Percentiles rank a stretch among this genome's conserved stretches.
Evolutionary conservation across 2,797 vertebrate species (phyloP).

Genomic region (Acropternis orthonyx): DNA sequence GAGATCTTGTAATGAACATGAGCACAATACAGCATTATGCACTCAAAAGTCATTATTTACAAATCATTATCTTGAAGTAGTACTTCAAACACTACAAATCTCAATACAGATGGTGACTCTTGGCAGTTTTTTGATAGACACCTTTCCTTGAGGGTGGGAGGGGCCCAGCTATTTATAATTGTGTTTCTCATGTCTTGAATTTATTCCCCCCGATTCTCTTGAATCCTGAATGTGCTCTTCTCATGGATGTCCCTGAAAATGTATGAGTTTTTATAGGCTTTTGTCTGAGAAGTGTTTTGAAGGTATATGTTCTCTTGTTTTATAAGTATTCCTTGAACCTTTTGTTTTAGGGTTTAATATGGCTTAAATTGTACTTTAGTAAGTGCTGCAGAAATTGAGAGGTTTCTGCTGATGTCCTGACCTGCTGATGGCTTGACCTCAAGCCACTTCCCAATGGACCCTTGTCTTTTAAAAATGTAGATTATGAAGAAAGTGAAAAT

Average conservation of each 20-base stretch:
- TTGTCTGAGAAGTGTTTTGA: not conserved
- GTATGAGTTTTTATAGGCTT: not conserved
- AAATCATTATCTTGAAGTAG: not conserved
- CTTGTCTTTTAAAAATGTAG: not conserved
- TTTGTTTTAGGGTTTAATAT: not conserved
- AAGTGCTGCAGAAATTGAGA: not conserved
- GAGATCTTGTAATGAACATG: not conserved
- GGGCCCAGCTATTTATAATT: not conserved
- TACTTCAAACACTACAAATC: not conserved
- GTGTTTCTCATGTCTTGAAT: not conserved
- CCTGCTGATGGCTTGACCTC: accelerated
- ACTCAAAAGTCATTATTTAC: not conserved
- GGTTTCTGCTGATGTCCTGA: not conserved
- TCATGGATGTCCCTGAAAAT: not conserved
- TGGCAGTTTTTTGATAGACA: not conserved
- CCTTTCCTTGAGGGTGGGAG: not conserved
- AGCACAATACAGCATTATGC: not conserved
- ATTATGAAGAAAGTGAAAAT: not conserved
- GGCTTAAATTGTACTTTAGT: not conserved
- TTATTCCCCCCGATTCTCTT: accelerated
- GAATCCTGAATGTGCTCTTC: not conserved
- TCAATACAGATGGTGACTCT: not conserved
- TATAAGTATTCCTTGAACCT: not conserved
- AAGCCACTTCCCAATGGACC: accelerated
- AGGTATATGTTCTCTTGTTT: not conserved